Conservation (phyloP, 1,140 invertebrate genomes). For the Solenopsis invicta region DNA sequence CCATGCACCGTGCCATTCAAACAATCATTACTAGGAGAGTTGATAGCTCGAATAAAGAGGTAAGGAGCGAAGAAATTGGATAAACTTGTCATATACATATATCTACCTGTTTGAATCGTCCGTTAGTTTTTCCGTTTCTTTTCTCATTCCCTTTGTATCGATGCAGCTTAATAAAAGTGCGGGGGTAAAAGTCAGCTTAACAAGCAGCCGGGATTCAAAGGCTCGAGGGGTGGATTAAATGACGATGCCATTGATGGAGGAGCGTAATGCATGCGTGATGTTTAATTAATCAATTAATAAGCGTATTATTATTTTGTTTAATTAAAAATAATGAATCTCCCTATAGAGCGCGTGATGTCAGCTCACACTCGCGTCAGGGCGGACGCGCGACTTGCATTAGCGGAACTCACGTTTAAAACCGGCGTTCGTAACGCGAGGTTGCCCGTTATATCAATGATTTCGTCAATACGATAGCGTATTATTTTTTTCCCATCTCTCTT, state of each 20-base stretch:
- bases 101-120: not conserved
- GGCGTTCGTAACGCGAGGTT: slow-evolving; percentile 55
- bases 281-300: slow-evolving; percentile 82
- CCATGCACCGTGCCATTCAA: not conserved
- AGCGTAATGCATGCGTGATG: slow-evolving; percentile 72
- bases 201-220: slow-evolving; percentile 61
- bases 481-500: slow-evolving; percentile 63
- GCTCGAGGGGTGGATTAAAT: slow-evolving; percentile 70
- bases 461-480: slow-evolving; percentile 71
- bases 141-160: not conserved
- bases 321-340: slow-evolving; percentile 81
- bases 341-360: slow-evolving; percentile 52
- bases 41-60: not conserved
- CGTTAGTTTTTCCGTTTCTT: not conserved
- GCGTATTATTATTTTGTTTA: slow-evolving; percentile 81
- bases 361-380: slow-evolving; percentile 34
- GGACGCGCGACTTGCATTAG: slow-evolving; percentile 28
- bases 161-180: slow-evolving; percentile 41
- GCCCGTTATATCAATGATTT: slow-evolving; percentile 73
- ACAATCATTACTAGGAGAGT: not conserved
- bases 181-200: slow-evolving; percentile 67
- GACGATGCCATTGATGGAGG: slow-evolving; percentile 68
- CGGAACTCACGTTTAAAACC: slow-evolving; percentile 63
- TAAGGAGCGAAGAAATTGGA: not conserved
- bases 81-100: not conserved